phyloP scores from a whole-genome alignment of 1,140 invertebrate genomes.

The Homarus americanus region DNA sequence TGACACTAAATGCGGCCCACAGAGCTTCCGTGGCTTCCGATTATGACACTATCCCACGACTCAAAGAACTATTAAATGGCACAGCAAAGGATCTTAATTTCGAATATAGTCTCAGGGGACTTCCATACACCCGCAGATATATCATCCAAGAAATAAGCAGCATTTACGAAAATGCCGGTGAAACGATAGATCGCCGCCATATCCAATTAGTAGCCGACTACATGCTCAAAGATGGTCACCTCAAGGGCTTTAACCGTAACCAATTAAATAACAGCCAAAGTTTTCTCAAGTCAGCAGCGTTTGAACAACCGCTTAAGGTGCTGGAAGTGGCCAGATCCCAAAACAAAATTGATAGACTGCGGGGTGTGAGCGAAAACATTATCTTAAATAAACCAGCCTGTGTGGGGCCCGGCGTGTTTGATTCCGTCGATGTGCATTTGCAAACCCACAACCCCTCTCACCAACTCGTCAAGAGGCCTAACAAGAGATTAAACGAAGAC shows the following conservation, averaged over 20 bases:
- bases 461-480: too few species aligned
- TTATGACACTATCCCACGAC: conserved; percentile 6
- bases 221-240: conserved; percentile 1
- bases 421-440: too few species aligned
- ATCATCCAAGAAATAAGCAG: background rate
- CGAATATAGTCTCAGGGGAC: background rate
- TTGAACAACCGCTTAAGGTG: background rate
- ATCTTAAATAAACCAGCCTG: background rate
- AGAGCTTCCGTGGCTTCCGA: conserved; percentile 1
- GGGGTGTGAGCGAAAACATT: conserved; percentile 42
- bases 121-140: background rate
- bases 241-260: conserved; percentile 9
- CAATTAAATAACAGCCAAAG: background rate
- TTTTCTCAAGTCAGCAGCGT: conserved; percentile 35
- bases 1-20: conserved; percentile 40
- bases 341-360: background rate
- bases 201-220: conserved; percentile 13
- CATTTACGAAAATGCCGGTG: background rate
- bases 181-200: conserved; percentile 6
- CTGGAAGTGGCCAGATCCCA: background rate
- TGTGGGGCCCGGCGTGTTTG: background rate
- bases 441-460: too few species aligned
- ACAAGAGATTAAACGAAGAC: too few species aligned
- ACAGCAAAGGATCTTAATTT: background rate
- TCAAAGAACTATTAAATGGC: background rate